These are phyloP conservation scores for Caenorhabditis sp. DNA, from an alignment of 2,888 invertebrate species.

Conservation along the genomic window DNA sequence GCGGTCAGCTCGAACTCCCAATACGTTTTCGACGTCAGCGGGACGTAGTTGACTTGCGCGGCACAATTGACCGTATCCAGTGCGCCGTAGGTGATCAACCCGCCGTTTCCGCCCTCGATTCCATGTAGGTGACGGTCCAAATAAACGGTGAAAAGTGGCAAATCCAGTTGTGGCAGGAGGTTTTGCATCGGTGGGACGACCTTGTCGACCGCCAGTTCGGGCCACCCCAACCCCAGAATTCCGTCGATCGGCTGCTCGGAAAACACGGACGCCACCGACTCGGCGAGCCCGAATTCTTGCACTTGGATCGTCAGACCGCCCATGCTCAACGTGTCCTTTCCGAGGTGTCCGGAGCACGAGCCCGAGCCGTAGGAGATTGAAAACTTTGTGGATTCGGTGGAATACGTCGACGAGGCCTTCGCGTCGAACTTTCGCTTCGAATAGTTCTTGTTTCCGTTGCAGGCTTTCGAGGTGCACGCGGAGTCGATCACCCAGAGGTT, in stretches of 20 bases:
- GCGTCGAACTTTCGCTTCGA: constrained; percentile 62
- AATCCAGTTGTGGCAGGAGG: constrained; percentile 86
- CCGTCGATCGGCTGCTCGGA: constrained; percentile 71
- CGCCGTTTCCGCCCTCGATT: constrained; percentile 57
- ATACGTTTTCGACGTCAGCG: constrained; percentile 68
- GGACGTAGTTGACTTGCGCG: constrained; percentile 61
- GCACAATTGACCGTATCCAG: constrained; percentile 69
- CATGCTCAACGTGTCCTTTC: constrained; percentile 58
- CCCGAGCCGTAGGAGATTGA: constrained; percentile 65
- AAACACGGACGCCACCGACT: constrained; percentile 58
- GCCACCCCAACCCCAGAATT: constrained; percentile 74
- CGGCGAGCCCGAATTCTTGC: constrained; percentile 69
- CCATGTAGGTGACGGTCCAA: constrained; percentile 82
- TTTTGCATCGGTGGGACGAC: constrained; percentile 93
- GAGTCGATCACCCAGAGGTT: constrained; percentile 63
- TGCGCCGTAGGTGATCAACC: constrained; percentile 72
- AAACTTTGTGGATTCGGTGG: constrained; percentile 1
- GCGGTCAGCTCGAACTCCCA: constrained; percentile 69
- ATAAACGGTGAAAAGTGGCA: constrained; percentile 94
- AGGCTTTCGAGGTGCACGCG: constrained; percentile 62
- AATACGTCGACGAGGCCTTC: constrained; percentile 40
- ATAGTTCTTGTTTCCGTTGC: constrained; percentile 68
- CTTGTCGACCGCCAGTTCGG: constrained; percentile 87
- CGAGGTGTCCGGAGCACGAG: constrained; percentile 64
- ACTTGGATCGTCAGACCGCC: constrained; percentile 62